A percentile compares a stretch with the other conserved stretches of the same genome.
These are phyloP conservation scores for Pongo abelii DNA, from an alignment of 2,113 vertebrate genomes.

Conservation along the genomic window DNA sequence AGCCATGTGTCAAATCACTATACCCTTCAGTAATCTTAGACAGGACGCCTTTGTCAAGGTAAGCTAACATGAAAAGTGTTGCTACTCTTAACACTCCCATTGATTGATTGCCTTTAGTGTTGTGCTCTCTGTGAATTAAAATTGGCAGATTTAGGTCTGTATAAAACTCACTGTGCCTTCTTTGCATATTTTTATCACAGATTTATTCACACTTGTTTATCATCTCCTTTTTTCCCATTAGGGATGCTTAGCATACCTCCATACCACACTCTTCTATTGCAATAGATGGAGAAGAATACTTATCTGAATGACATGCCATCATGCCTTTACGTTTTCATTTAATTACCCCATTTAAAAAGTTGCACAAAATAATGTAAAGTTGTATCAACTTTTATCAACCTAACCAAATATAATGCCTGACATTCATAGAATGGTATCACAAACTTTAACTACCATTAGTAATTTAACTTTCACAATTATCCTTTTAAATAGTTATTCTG, in stretches of 20 bases:
- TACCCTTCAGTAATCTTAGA: neutral
- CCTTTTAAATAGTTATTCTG: neutral
- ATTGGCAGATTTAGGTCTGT: neutral
- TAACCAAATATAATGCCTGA: neutral
- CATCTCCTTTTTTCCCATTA: neutral
- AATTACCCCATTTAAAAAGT: neutral
- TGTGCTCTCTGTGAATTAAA: neutral
- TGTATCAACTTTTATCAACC: neutral
- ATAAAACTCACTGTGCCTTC: neutral
- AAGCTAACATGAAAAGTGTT: neutral
- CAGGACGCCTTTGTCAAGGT: neutral
- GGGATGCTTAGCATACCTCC: neutral
- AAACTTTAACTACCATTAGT: neutral
- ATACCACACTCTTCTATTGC: neutral
- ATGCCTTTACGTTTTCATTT: neutral
- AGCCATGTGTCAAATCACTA: neutral
- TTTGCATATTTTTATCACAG: slow-evolving; percentile 13
- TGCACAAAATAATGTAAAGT: neutral
- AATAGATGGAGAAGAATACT: neutral
- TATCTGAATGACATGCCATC: neutral
- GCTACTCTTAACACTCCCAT: neutral
- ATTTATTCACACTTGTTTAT: neutral
- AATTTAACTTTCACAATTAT: neutral
- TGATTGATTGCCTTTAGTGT: neutral
- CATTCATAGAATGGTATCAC: neutral